Percentiles rank a stretch among this genome's conserved stretches.
phyloP scores from a whole-genome alignment of 2,888 invertebrate genomes.

The Drosophila sordidula region DNA sequence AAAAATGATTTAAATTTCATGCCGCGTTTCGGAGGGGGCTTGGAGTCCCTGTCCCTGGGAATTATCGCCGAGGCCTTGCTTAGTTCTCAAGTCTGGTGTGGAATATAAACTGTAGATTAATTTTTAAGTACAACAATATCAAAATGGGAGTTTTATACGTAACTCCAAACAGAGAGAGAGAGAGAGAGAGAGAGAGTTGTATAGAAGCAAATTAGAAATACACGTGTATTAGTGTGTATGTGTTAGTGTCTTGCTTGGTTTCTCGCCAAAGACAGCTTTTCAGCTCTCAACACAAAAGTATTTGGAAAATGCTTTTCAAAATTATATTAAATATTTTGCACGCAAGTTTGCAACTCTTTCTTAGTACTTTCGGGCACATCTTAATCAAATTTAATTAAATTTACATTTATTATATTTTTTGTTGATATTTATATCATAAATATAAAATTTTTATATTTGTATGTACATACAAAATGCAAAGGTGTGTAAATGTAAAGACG shows the following conservation, averaged over 20 bases:
- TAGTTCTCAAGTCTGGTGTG: constrained; percentile 1
- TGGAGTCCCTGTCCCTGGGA: background rate
- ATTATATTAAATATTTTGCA: too few relatives aligned
- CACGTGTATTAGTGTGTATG: background rate
- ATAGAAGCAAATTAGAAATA: background rate
- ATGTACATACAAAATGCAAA: too few relatives aligned
- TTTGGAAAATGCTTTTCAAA: too few relatives aligned
- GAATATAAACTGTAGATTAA: constrained; percentile 13
- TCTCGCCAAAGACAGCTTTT: too few relatives aligned
- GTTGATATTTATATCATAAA: too few relatives aligned
- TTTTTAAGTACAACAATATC: constrained; percentile 1
- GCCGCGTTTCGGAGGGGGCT: constrained; percentile 51
- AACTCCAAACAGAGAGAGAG: background rate
- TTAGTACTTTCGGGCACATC: too few relatives aligned
- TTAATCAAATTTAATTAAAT: too few relatives aligned
- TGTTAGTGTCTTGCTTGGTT: background rate
- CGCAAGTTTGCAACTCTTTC: too few relatives aligned
- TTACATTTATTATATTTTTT: too few relatives aligned
- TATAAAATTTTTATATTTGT: too few relatives aligned
- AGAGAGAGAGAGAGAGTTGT: background rate
- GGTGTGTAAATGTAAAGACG: too few relatives aligned
- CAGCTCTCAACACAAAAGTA: too few relatives aligned
- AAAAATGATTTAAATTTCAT: constrained; percentile 82
- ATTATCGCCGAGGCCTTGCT: constrained; percentile 1
- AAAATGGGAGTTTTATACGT: background rate